Evolutionary conservation across 2,888 invertebrate genomes (phyloP), one percentile per base, ranked within the genome.

Genomic region (Harpalus rubripes): DNA sequence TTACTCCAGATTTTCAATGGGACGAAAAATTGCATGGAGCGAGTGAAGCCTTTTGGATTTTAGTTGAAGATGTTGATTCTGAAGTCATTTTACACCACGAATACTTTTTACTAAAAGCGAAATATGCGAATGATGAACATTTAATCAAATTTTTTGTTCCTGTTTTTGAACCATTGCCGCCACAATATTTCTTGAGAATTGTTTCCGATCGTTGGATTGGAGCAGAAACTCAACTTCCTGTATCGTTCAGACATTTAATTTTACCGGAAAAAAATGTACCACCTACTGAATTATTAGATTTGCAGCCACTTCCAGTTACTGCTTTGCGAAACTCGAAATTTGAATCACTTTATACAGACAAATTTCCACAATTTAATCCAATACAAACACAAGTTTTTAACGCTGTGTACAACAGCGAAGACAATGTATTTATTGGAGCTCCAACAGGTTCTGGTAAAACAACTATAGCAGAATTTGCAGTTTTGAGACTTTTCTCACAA

Each of bases 381-480:
- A 99, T 99, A 85, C 99, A 99, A 91, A 99, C 99, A 0, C 98
- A 98, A 93, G 99, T 99, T 6, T 99, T 99, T 92, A 99, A 99
- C 91, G 97, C 99, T 0, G 96, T 99, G 0, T 99, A 99, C 92
- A 99, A 99, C 90, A 97, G 97, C 1, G 99, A 99, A 90, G 99
- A 99, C 90, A 99, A 99, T 91, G 97, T 99, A 7, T 98, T 99
- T 90, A 96, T 99, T 86, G 98, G 98, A 0, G 98, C 98, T 0
- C 98, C 98, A 0, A 96, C 97, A 0, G 98, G 98, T 0, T 97
- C 97, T 0, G 96, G 96, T 0, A 98, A 98, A 92, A 98, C 98
- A 0, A 96, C 98, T 10, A 96, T 99, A 82, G 99, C 98, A 0
- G 99, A 99, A 91, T 97, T 99, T 91, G 98, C 99, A 0, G 95